phyloP scores from a whole-genome alignment of 1,140 invertebrate species.

The Bombus affinis region DNA sequence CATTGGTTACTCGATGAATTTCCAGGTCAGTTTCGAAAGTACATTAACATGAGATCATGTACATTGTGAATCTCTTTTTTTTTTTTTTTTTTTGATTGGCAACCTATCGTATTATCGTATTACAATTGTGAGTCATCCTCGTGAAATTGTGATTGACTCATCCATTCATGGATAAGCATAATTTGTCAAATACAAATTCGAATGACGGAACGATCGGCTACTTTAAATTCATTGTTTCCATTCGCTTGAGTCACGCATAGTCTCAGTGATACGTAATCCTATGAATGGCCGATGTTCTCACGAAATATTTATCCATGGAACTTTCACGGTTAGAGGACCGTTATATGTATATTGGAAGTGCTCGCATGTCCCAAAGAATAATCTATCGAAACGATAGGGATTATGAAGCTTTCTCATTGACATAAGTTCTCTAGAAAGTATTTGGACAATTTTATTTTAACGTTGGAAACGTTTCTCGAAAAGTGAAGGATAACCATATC shows the following conservation, averaged over 20 bases:
- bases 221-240: slow-evolving; percentile 19
- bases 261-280: slow-evolving; percentile 16
- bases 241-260: slow-evolving; percentile 12
- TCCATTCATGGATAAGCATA: neutral
- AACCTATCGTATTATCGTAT: too few species aligned
- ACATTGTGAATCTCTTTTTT: neutral
- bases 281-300: slow-evolving; percentile 5
- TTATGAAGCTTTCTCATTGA: too few species aligned
- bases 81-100: neutral
- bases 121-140: neutral
- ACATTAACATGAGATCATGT: neutral
- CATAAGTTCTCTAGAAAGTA: too few species aligned
- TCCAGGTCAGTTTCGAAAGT: neutral
- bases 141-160: neutral
- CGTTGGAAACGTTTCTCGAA: too few species aligned
- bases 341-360: neutral
- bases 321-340: neutral
- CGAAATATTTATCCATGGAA: neutral
- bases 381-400: too few species aligned
- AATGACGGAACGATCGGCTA: neutral
- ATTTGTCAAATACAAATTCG: neutral
- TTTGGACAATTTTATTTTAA: too few species aligned
- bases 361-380: too few species aligned
- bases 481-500: too few species aligned
- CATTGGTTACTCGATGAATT: neutral